Base-by-base conservation (phyloP, 2,113 vertebrate species). In the Clarias gariepinus region DNA sequence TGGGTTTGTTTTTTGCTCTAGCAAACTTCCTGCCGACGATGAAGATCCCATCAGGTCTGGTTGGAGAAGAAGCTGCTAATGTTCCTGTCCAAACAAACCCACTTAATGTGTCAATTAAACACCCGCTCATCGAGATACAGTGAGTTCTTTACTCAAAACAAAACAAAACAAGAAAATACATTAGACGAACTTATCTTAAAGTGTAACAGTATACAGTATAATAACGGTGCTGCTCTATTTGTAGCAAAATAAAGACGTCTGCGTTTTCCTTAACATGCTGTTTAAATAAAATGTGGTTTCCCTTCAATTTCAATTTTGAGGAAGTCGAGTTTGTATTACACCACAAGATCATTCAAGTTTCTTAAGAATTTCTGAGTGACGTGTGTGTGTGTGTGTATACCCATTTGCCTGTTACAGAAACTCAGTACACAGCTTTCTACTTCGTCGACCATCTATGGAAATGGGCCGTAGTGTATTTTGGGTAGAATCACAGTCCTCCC, bases 121-220 rank as follows among this genome's bases (percentile, higher is more conserved):
- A 99, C 83, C 96, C 97, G 10, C 94, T 98, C 91, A 99, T 97
- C 12, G 96, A 98, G 94, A 94, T 99, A 91, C 98, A 99, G 98
- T 99, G 93, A 96, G 98, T 96, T 11, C 0, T 28, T 13, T 11
- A 21, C 71, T 47, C 0, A 0, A 25, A 23, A 55, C 55, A 18
- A 16, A 18, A 15, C 1, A 12, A 28, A 28, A 15, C 7, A 12
- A 53, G 52, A 55, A 53, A 2, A 58, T 58, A 21, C 77, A 47
- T 33, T 33, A 9, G 16, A 16, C 33, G 4, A 85, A 3, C 19
- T 25, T 1, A n/a, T 16, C 5, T 13, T 78, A 30, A 30, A n/a
- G 28, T 78, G 10, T 36, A 47, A 79, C 2, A 57, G 6, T 18
- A 28, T 28, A 23, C 4, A 0, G 23, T 28, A 23, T 30, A 47